A percentile compares a stretch with the other conserved stretches of the same genome.
Evolutionary conservation across 2,888 invertebrate species (phyloP).

Genomic region (Folsomia manolachei): DNA sequence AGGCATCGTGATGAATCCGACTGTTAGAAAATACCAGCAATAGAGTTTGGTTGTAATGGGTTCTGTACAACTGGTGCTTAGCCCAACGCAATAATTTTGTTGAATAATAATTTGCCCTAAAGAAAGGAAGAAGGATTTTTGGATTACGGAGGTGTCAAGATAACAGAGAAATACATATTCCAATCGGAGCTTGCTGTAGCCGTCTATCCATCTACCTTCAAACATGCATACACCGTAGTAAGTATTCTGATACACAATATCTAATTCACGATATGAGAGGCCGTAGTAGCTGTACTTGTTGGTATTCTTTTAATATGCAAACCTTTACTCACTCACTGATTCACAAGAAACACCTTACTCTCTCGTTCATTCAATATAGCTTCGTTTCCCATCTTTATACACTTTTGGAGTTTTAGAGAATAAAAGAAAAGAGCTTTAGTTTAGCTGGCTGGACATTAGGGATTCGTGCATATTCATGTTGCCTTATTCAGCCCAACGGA

Average conservation of each 20-base stretch:
- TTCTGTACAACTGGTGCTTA: not conserved
- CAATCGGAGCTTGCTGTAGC: not conserved
- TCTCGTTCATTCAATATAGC: too few relatives aligned
- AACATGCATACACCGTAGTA: too few relatives aligned
- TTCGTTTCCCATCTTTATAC: too few relatives aligned
- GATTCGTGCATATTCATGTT: not conserved
- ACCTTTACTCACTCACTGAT: too few relatives aligned
- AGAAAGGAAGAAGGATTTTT: slow-evolving; percentile 13
- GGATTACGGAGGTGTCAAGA: slow-evolving; percentile 17
- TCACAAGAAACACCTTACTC: too few relatives aligned
- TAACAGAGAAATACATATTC: slow-evolving; percentile 17
- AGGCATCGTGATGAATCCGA: not conserved
- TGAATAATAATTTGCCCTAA: slow-evolving; percentile 14
- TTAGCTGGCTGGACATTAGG: not conserved
- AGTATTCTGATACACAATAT: too few relatives aligned
- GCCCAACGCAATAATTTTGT: not conserved
- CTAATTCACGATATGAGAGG: too few relatives aligned
- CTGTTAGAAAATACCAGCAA: not conserved
- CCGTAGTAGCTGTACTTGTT: too few relatives aligned
- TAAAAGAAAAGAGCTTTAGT: too few relatives aligned
- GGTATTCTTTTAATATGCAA: too few relatives aligned
- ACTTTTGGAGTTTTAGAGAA: too few relatives aligned
- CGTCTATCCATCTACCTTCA: not conserved
- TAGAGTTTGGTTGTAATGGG: not conserved
- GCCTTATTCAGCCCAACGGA: too few relatives aligned